Evolutionary conservation across 2,113 vertebrate genomes (phyloP), one percentile per base, ranked within the genome.

Genomic region (Rallus limicola): DNA sequence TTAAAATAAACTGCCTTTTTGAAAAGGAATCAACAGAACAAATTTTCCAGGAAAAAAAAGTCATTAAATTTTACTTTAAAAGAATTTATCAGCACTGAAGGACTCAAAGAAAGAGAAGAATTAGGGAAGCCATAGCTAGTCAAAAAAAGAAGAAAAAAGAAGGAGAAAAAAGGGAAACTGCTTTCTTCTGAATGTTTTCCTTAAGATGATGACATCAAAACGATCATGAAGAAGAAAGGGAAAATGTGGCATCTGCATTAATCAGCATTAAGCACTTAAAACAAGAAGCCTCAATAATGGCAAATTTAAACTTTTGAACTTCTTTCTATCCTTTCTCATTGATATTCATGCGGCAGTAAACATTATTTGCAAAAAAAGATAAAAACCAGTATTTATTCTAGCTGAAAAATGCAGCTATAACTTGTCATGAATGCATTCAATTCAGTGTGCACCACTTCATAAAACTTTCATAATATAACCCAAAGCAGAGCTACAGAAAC

Each of bases 41-140:
- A 67, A 56, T 90, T 85, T 95, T 87, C 67, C 56, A 1, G 56
- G 2, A 59, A 80, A 82, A 60, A 88, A 60, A 88, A 92, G 63
- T 56, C 48, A 95, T 97, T 94, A 96, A 77, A 91, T 95, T 91
- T 93, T 34, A 77, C 38, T 96, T 95, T 90, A 91, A 93, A 95
- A 95, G 42, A 68, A 88, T 91, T 96, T 93, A 93, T 95, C 69
- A 90, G 52, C 53, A 76, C 67, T 84, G 56, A 92, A 96, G 24
- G n/a, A 93, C 83, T 91, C 48, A 83, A 94, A 92, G 71, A 86
- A 89, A 94, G 34, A 89, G 50, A 93, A 64, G 42, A 92, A 90
- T 68, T 84, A 93, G 34, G 52, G 26, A 88, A 91, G 58, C 33
- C 44, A 64, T 14, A 82, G 46, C 20, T 48, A 91, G 83, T 67